Evolutionary conservation across 2,888 invertebrate genomes (phyloP).

Genomic region (Periphyllus acericola): DNA sequence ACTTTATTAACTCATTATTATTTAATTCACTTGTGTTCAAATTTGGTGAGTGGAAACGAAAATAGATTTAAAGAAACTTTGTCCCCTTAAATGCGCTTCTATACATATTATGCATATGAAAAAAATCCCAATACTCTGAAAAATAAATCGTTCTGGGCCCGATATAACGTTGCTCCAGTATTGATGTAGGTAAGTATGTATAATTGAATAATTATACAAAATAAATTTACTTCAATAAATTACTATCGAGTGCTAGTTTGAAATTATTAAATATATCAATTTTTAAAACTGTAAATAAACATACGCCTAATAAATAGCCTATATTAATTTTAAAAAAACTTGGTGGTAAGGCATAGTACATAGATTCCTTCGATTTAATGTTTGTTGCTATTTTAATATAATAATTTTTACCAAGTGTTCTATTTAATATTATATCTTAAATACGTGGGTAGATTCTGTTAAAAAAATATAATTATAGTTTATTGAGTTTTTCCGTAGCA

Average conservation of each 20-base stretch:
- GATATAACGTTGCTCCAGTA: no score
- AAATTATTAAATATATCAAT: not conserved
- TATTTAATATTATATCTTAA: constrained; percentile 24
- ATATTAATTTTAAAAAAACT: constrained; percentile 16
- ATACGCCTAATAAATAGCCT: not conserved
- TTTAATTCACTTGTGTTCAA: no score
- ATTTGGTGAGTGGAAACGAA: no score
- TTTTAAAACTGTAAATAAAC: not conserved
- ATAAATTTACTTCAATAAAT: no score
- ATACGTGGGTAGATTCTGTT: constrained; percentile 47
- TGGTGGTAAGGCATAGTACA: not conserved
- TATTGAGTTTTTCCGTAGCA: constrained; percentile 47
- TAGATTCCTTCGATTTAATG: not conserved
- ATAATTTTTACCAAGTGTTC: constrained; percentile 20
- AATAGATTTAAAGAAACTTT: no score
- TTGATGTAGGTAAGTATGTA: not conserved
- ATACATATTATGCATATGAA: no score
- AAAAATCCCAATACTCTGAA: no score
- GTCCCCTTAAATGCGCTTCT: no score
- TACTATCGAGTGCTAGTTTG: no score
- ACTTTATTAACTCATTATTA: no score
- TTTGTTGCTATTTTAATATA: constrained; percentile 18
- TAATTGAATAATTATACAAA: no score
- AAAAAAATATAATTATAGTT: constrained; percentile 47
- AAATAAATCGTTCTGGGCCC: no score